Base-by-base conservation (phyloP, 1,140 invertebrate species). In the Teleopsis dalmanni region DNA sequence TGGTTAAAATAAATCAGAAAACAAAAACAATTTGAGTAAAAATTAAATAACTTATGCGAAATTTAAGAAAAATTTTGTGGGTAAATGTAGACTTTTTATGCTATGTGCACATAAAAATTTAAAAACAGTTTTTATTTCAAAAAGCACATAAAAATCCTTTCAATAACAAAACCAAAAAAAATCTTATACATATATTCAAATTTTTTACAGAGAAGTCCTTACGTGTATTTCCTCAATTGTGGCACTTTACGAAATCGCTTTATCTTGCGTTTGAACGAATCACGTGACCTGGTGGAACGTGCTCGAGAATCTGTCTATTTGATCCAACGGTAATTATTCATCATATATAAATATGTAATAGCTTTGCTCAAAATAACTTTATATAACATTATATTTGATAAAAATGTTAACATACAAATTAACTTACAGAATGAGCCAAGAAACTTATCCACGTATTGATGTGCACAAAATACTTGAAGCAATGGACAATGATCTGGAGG, bases 201-300 rank as follows among this genome's bases (percentile, higher is more conserved):
- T 40, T 19, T 16, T 33, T 37, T 55, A 45, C 48, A 70, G 67
- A 54, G 61, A 19, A 67, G 62, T 55, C 66, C 65, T 0, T 65
- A 70, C 50, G 60, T 70, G 22, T 65, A 70, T 23, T 70, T 68
- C 37, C 56, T 70, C 0, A 70, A 70, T 47, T 70, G 67, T 38
- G 67, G 67, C 14, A 68, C 64, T 1, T 51, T 69, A 27, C 55
- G 67, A 6, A 68, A 70, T 60, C 62, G 67, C 16, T 70, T 70
- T 34, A 66, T 70, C 50, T 22, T 70, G 36, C 67, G 67, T 3
- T 54, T 70, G 4, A 70, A 70, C 43, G 67, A 70, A 36, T 70
- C 66, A 22, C 59, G 66, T 23, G 67, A 70, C 49, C 41, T 65
- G 38, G 65, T 70, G 51, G 67, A 70, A 51, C 59, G 64, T 18